Evolutionary conservation across 2,888 invertebrate genomes (phyloP).

Genomic region (Ferrisia virgata): DNA sequence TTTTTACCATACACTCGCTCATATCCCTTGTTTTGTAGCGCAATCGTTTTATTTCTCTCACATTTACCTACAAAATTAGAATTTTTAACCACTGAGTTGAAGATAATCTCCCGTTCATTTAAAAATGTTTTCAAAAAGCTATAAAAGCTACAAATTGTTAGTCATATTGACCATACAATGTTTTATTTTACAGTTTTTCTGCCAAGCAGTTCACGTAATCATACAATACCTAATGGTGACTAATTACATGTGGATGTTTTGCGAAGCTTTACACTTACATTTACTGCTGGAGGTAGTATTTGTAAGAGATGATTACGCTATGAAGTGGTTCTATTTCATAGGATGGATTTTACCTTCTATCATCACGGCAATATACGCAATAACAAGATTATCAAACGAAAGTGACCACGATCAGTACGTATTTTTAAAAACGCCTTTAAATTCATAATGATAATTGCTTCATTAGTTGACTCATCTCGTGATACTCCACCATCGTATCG

Average conservation of each 20-base stretch:
- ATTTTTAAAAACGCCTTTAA: not conserved
- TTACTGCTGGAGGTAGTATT: conserved; percentile 88
- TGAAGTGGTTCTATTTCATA: conserved; percentile 75
- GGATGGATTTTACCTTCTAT: conserved; percentile 80
- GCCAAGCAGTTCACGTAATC: conserved; percentile 74
- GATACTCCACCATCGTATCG: no score
- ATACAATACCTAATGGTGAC: conserved; percentile 85
- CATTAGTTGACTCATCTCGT: not conserved
- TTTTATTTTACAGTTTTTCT: conserved; percentile 64
- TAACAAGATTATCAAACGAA: conserved; percentile 58
- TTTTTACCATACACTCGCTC: no score
- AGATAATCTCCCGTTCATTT: no score
- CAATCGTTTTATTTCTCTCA: no score
- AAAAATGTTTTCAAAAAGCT: no score
- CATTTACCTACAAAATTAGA: no score
- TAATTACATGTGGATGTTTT: conserved; percentile 96
- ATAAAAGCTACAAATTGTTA: no score
- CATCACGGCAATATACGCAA: conserved; percentile 65
- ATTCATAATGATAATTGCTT: not conserved
- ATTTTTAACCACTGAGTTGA: no score
- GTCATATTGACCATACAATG: no score
- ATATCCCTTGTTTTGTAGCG: no score
- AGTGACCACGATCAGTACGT: conserved; percentile 61
- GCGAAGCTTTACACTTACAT: conserved; percentile 90
- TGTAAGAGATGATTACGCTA: conserved; percentile 78